These are phyloP conservation scores for Peromyscus attwateri DNA, from an alignment of 2,797 vertebrate species.

Conservation along the genomic window DNA sequence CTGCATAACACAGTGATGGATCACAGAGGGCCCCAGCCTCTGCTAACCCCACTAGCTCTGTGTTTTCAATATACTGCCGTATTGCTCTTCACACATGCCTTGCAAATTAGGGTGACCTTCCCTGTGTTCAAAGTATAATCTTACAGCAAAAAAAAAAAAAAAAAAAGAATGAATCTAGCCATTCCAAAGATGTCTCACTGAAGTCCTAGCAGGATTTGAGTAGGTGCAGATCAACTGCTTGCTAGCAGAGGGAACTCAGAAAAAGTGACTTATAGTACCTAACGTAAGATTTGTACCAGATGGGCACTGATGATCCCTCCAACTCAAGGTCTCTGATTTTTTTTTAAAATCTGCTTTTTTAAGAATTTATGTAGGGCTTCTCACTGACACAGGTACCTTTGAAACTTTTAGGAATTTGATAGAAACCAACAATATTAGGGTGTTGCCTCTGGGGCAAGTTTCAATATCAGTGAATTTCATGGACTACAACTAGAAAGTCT, in stretches of 20 bases:
- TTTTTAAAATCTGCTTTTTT: neutral
- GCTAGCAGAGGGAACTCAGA: neutral
- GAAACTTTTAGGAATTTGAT: neutral
- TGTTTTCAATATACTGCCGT: fast-evolving
- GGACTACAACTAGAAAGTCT: neutral
- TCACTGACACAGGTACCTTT: neutral
- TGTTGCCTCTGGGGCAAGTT: neutral
- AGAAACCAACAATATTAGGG: neutral
- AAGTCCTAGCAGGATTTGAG: neutral
- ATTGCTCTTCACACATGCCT: neutral
- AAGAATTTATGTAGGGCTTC: neutral
- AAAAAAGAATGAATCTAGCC: neutral
- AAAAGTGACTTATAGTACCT: neutral
- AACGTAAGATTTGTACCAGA: neutral
- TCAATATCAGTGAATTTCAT: neutral
- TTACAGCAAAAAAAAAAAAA: neutral
- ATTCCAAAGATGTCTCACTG: neutral
- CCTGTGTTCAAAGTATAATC: neutral
- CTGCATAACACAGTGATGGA: neutral
- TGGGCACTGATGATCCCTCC: neutral
- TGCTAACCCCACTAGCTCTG: fast-evolving
- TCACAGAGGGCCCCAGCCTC: neutral
- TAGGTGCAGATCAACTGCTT: neutral
- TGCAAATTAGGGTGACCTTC: neutral
- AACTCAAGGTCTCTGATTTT: neutral